Evolutionary conservation across 2,797 vertebrate genomes (phyloP).

Genomic region (Poliocrania exsul): DNA sequence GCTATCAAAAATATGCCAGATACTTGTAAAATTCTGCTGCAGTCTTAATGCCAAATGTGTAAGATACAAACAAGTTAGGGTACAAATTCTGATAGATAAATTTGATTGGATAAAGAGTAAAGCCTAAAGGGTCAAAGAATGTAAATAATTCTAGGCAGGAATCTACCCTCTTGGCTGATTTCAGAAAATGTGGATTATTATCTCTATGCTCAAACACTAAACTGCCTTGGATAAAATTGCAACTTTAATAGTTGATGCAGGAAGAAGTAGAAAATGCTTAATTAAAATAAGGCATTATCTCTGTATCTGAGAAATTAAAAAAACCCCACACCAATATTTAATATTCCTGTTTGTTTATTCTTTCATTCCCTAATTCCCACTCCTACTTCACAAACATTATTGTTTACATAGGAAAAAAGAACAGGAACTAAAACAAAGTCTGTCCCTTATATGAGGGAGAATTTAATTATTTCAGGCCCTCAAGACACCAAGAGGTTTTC

Average conservation of each 20-base stretch:
- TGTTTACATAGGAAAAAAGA: neutral
- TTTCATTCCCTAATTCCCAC: constrained; percentile 9
- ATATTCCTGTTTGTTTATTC: constrained; percentile 33
- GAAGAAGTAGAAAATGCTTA: constrained; percentile 14
- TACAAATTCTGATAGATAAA: constrained; percentile 20
- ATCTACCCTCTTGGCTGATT: constrained; percentile 17
- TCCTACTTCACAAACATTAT: neutral
- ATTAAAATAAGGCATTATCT: constrained; percentile 41
- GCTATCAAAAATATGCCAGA: constrained; percentile 22
- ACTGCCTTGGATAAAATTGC: constrained; percentile 40
- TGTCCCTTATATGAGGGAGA: neutral
- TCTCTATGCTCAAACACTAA: neutral
- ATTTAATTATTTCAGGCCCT: neutral
- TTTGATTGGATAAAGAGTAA: constrained; percentile 22
- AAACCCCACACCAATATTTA: neutral
- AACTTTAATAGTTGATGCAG: neutral
- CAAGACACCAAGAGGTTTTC: neutral
- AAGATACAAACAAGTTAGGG: constrained; percentile 27
- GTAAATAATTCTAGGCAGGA: constrained; percentile 22
- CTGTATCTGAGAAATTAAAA: neutral
- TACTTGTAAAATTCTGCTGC: constrained; percentile 27
- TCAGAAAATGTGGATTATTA: constrained; percentile 15
- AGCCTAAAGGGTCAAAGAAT: constrained; percentile 34
- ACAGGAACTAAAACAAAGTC: constrained; percentile 2
- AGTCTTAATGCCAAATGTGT: constrained; percentile 10